A percentile compares a stretch with the other conserved stretches of the same genome.
Evolutionary conservation across 2,888 invertebrate species (phyloP).

Genomic region (Ochlodes sylvanus): DNA sequence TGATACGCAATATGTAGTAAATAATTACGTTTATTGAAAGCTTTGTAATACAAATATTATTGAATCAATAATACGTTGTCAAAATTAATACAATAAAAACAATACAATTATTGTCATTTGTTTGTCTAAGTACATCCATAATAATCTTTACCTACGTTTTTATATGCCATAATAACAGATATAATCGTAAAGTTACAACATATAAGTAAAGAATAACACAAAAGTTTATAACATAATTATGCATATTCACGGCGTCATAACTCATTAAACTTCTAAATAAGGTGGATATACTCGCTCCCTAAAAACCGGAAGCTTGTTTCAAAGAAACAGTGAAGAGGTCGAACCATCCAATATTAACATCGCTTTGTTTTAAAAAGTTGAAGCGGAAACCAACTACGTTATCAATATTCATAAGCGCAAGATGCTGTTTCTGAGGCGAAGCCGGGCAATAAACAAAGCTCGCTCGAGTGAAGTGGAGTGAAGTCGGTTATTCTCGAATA

Average conservation of each 20-base stretch:
- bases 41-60: no score
- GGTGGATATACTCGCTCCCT: constrained; percentile 34
- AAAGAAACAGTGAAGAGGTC: constrained; percentile 53
- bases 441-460: constrained; percentile 80
- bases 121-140: no score
- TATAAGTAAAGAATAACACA: not conserved
- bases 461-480: constrained; percentile 62
- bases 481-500: constrained; percentile 61
- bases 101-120: no score
- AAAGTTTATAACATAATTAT: constrained; percentile 2
- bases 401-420: constrained; percentile 82
- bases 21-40: not conserved
- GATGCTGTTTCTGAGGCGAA: constrained; percentile 68
- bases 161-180: no score
- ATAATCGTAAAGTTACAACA: no score
- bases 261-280: constrained; percentile 43
- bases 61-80: no score
- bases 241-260: constrained; percentile 36
- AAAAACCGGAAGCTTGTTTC: constrained; percentile 39
- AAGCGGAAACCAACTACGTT: constrained; percentile 66
- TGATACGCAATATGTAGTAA: not conserved
- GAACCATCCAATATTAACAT: constrained; percentile 63
- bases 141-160: no score
- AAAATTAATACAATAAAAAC: no score
- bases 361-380: constrained; percentile 70